Evolutionary conservation across 1,140 invertebrate genomes (phyloP).

Genomic region (Ylistrum balloti): DNA sequence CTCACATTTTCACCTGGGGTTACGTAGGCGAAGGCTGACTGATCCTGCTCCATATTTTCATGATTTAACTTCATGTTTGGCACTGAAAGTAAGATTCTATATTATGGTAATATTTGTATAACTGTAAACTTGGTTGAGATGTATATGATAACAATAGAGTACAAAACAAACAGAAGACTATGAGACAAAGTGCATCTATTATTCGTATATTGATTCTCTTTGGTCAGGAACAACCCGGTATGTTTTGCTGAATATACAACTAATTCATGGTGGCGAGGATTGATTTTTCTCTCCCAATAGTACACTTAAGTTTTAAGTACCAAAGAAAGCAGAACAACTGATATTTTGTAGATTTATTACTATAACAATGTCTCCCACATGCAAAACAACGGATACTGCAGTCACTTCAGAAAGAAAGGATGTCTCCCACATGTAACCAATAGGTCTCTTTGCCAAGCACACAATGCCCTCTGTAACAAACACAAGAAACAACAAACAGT

Average conservation of each 20-base stretch:
- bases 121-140: neutral
- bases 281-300: slow-evolving; percentile 23
- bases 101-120: neutral
- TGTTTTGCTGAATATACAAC: neutral
- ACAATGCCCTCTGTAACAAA: too few relatives aligned
- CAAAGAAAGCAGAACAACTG: neutral
- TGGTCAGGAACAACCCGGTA: neutral
- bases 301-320: slow-evolving; percentile 9
- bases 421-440: neutral
- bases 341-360: neutral
- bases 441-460: too few relatives aligned
- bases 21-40: too few relatives aligned
- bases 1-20: too few relatives aligned
- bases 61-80: neutral
- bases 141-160: neutral
- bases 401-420: neutral
- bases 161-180: neutral
- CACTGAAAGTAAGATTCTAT: neutral
- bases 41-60: too few relatives aligned
- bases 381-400: neutral
- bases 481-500: too few relatives aligned
- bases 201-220: neutral
- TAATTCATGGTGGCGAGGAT: neutral
- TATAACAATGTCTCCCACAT: neutral
- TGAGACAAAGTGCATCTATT: neutral